Evolutionary conservation across 2,797 vertebrate genomes (phyloP).

Genomic region (Brotula barbata): DNA sequence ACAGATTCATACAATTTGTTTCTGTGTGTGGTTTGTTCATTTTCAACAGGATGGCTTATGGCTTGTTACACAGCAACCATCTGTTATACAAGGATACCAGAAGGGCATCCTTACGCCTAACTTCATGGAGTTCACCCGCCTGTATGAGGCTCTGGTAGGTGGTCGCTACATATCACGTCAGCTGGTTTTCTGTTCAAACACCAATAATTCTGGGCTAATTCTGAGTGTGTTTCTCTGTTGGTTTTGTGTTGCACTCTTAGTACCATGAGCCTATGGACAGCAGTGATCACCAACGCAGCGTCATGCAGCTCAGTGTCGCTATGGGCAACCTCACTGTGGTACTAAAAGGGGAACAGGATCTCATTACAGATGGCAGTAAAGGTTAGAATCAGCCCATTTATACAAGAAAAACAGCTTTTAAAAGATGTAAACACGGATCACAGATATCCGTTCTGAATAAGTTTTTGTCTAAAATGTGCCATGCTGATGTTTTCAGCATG

Average conservation of each 20-base stretch:
- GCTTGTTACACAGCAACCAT: slow-evolving; percentile 91
- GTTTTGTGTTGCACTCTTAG: slow-evolving; percentile 69
- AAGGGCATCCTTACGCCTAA: slow-evolving; percentile 95
- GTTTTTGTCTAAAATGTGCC: neutral
- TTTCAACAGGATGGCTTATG: slow-evolving; percentile 91
- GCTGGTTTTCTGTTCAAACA: neutral
- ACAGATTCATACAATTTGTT: neutral
- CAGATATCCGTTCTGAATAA: neutral
- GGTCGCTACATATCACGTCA: neutral
- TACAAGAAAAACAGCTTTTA: neutral
- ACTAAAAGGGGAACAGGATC: slow-evolving; percentile 91
- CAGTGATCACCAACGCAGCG: slow-evolving; percentile 80
- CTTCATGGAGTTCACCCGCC: slow-evolving; percentile 91
- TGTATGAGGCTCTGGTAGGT: slow-evolving; percentile 93
- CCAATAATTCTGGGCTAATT: neutral
- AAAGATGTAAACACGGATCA: neutral
- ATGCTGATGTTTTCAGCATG: neutral
- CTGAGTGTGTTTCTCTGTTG: neutral
- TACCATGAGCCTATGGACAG: slow-evolving; percentile 84
- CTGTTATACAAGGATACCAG: slow-evolving; percentile 91
- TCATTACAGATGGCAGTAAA: slow-evolving; percentile 91
- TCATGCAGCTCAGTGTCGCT: slow-evolving; percentile 88
- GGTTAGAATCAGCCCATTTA: slow-evolving; percentile 76
- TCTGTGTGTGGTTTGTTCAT: slow-evolving; percentile 16
- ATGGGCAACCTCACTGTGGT: slow-evolving; percentile 94